phyloP scores from a whole-genome alignment of 2,797 vertebrate species.

The Acanthiza pusilla region DNA sequence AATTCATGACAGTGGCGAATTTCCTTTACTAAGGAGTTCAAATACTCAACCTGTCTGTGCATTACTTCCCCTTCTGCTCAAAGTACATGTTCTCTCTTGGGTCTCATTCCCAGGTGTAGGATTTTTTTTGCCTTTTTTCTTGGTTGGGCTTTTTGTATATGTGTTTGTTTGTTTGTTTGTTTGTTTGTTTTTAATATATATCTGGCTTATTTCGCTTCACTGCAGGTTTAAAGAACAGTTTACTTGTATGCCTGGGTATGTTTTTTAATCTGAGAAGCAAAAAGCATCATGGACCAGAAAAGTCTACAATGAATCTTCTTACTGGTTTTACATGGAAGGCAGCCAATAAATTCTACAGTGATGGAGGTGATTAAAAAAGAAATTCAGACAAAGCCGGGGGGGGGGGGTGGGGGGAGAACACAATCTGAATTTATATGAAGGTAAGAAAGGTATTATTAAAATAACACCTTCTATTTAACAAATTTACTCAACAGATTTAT shows the following conservation, averaged over 20 bases:
- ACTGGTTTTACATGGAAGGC: neutral
- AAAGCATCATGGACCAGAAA: neutral
- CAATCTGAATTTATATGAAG: neutral
- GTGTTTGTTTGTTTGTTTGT: rapidly evolving
- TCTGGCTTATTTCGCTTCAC: neutral
- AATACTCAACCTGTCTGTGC: neutral
- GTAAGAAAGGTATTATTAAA: neutral
- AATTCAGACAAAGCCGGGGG: neutral
- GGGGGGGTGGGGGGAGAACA: rapidly evolving
- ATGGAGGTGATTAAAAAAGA: neutral
- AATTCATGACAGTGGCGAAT: neutral
- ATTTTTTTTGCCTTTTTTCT: neutral
- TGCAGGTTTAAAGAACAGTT: neutral
- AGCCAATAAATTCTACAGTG: neutral
- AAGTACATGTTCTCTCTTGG: neutral
- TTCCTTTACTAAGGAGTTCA: neutral
- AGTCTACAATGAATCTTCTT: neutral
- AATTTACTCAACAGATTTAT: neutral
- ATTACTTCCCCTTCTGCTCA: neutral
- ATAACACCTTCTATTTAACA: neutral
- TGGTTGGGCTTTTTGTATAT: neutral
- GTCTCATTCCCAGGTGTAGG: neutral
- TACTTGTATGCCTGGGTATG: neutral
- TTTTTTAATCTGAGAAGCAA: neutral
- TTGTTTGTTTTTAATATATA: neutral